Evolutionary conservation across 2,113 vertebrate species (phyloP), one percentile per base, ranked within the genome.

Genomic region (Spermophilus dauricus): DNA sequence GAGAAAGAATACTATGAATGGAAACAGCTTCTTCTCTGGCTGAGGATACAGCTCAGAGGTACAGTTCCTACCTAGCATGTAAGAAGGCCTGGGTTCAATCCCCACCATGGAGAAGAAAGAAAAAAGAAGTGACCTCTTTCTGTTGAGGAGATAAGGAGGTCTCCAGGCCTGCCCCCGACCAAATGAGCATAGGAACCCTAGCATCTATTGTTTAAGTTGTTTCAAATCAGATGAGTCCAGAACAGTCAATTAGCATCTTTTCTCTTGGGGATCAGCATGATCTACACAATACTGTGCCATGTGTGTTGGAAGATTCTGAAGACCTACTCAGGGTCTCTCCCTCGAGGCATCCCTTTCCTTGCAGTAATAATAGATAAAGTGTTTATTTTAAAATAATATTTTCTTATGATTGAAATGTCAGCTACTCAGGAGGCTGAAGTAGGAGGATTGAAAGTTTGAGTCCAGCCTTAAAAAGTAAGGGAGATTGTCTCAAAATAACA

Each of bases 261-360:
- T 76, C 45, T 5, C 32, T 67, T 4, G n/a, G 17, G 11, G 61
- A 24, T 17, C 1, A 4, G 1, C 5, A 1, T 20, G 13, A 1
- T 0, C 0, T 5, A 18, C 9, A 63, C 48, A 42, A 6, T 12
- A 3, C 6, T 65, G 0, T 18, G 53, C 37, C 1, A 1, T 7
- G 26, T 20, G 8, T 53, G 17, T 26, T 45, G 5, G 67, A 8
- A 82, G 53, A 39, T 22, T 51, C 32, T 2, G 7, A 6, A 18
- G 22, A 4, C 30, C 37, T 39, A 18, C 73, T 87, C 58, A 32
- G 0, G 3, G 1, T 22, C 72, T 75, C 8, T 4, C 5, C 39
- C 2, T 53, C 22, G 30, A 16, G 30, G 18, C 2, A 51, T 1
- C 7, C 26, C 42, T 26, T 48, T 56, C 22, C 4, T 4, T 10